These are phyloP conservation scores for Triplophysa bombifrons DNA, from an alignment of 2,797 vertebrate species.

Conservation along the genomic window DNA sequence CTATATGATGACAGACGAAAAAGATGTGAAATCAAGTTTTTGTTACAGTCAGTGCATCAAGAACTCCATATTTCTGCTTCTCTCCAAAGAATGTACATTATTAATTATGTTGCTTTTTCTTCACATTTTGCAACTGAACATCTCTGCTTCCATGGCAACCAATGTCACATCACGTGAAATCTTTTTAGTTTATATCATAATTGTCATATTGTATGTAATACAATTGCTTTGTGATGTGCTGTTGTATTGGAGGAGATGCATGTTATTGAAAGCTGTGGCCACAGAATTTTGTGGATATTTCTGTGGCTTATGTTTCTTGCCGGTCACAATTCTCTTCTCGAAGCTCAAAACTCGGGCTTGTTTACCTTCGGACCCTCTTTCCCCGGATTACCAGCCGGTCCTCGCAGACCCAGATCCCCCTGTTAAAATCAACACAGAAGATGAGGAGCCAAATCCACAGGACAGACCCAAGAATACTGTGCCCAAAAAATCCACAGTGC, in stretches of 20 bases:
- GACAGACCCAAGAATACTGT: neutral
- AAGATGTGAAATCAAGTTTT: neutral
- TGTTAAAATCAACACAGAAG: slow-evolving; percentile 61
- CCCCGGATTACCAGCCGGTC: slow-evolving; percentile 90
- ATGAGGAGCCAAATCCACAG: slow-evolving; percentile 11
- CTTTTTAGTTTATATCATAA: slow-evolving; percentile 44
- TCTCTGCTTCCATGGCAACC: slow-evolving; percentile 54
- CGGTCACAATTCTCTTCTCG: slow-evolving; percentile 2
- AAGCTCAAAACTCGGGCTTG: slow-evolving; percentile 36
- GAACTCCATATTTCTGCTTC: neutral
- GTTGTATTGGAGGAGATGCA: neutral
- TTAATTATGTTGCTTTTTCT: slow-evolving; percentile 17
- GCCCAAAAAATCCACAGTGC: slow-evolving; percentile 25
- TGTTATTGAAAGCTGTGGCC: neutral
- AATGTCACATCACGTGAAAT: slow-evolving; percentile 49
- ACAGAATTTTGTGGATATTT: neutral
- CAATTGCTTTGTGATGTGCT: neutral
- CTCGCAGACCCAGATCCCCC: slow-evolving; percentile 89
- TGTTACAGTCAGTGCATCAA: neutral
- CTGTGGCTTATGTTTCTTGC: neutral
- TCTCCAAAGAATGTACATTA: slow-evolving; percentile 21
- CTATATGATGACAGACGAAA: slow-evolving; percentile 68
- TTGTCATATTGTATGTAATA: slow-evolving; percentile 36
- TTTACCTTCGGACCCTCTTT: slow-evolving; percentile 96
- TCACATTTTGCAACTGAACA: slow-evolving; percentile 18